Base-by-base conservation (phyloP, 2,113 vertebrate species). In the Oreocharis arfaki region DNA sequence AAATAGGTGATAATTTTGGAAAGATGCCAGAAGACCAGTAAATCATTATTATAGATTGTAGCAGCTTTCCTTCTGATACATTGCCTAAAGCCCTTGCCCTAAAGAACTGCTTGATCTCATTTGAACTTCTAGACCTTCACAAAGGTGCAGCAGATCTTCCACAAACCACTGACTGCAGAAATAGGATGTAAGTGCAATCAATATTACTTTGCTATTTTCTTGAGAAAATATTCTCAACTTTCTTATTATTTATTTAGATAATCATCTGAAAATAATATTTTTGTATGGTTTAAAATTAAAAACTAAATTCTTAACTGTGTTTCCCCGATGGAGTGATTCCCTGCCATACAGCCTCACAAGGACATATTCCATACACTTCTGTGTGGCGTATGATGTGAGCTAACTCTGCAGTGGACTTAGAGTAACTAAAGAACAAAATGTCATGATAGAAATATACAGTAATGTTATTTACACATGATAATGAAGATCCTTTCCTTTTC, bases 331-430 rank as follows among this genome's bases (percentile, higher is more conserved):
- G 24, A 50, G 24, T 56, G 14, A 59, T 68, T 59, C 19, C 61
- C 56, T 67, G 20, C 16, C 47, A 16, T 39, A 39, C 1, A 41
- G 14, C 30, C 50, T 61, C 42, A 67, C 10, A 67, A 59, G 21
- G 27, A 53, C 5, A 35, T 47, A 39, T 14, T 23, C 12, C 13
- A 2, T 33, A 26, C 3, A 11, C 41, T 35, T 44, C 5, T 61
- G 7, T 52, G 33, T 35, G 44, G 6, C 1, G 0, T n/a, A 10
- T 32, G 35, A 52, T 12, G n/a, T 6, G 3, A 68, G 21, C 23
- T 60, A 71, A 33, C 8, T 18, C 30, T 68, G 56, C 74, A 63
- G 11, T 67, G 37, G 16, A 42, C 7, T 59, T 47, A 49, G 0
- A 47, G 28, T 49, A 73, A 16, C 20, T 78, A 56, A 81, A 69